These are phyloP conservation scores for Tiliqua scincoides DNA, from an alignment of 2,113 vertebrate genomes.

Conservation along the genomic window DNA sequence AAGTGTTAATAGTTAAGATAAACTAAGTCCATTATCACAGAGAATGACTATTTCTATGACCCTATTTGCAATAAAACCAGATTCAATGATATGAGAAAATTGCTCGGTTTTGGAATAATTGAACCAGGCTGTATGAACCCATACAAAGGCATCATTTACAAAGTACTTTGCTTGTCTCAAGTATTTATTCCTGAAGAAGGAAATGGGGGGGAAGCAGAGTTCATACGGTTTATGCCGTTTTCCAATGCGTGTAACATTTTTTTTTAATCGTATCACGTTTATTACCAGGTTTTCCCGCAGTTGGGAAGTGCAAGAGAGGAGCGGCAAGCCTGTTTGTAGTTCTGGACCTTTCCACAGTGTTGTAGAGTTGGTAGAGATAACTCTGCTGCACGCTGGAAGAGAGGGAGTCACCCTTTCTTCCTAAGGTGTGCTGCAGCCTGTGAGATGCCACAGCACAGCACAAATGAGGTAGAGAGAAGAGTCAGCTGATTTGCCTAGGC, in stretches of 20 bases:
- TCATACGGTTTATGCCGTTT: slow-evolving; percentile 47
- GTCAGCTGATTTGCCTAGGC: too few relatives aligned
- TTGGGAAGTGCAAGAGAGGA: slow-evolving; percentile 79
- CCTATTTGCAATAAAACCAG: slow-evolving; percentile 71
- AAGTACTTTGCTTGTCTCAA: slow-evolving; percentile 63
- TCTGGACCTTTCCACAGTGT: slow-evolving; percentile 52
- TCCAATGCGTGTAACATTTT: slow-evolving; percentile 24
- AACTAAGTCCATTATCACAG: slow-evolving; percentile 75
- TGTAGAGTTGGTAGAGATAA: background rate
- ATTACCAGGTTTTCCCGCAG: slow-evolving; percentile 78
- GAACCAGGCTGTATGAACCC: slow-evolving; percentile 53
- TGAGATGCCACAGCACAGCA: too few relatives aligned
- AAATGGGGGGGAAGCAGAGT: slow-evolving; percentile 54
- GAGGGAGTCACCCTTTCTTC: too few relatives aligned
- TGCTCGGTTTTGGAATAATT: slow-evolving; percentile 72
- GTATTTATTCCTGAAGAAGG: slow-evolving; percentile 52
- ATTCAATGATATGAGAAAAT: slow-evolving; percentile 68
- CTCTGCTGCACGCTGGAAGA: too few relatives aligned
- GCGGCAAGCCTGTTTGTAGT: slow-evolving; percentile 28
- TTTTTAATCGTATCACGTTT: slow-evolving; percentile 62
- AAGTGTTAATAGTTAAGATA: slow-evolving; percentile 76
- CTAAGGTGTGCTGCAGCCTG: too few relatives aligned
- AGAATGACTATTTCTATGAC: slow-evolving; percentile 63
- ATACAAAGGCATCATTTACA: slow-evolving; percentile 55
- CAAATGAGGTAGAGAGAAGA: too few relatives aligned